phyloP scores from a whole-genome alignment of 2,888 invertebrate species.

The Leptinotarsa rubiginosa region DNA sequence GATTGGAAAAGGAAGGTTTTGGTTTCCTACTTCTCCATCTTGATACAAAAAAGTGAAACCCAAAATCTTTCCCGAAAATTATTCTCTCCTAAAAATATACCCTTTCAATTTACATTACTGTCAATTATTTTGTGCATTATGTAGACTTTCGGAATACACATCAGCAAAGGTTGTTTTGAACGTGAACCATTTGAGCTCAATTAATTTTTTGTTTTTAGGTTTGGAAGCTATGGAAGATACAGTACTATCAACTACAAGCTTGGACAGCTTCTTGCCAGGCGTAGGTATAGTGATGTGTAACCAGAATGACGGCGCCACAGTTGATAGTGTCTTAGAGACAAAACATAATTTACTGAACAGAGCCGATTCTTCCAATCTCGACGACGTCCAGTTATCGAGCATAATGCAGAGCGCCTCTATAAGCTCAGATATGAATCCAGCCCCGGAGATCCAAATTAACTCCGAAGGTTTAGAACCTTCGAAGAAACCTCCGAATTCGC shows the following conservation, averaged over 20 bases:
- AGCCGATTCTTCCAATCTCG: constrained; percentile 61
- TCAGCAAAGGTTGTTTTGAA: too few relatives aligned
- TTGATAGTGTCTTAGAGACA: constrained; percentile 60
- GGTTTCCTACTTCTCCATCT: too few relatives aligned
- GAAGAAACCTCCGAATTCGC: constrained; percentile 67
- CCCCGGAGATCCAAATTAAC: constrained; percentile 64
- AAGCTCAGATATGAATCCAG: constrained; percentile 50
- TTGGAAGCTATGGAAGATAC: constrained; percentile 60
- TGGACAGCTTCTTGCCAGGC: constrained; percentile 73
- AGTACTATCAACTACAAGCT: constrained; percentile 35
- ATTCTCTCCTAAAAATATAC: too few relatives aligned
- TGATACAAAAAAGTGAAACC: too few relatives aligned
- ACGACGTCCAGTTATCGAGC: constrained; percentile 63
- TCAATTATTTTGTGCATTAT: neutral
- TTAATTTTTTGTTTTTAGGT: constrained; percentile 39
- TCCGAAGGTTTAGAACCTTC: constrained; percentile 54
- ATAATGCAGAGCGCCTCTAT: constrained; percentile 64
- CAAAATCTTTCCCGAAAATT: too few relatives aligned
- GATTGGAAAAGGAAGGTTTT: too few relatives aligned
- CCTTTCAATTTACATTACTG: too few relatives aligned
- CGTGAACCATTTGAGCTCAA: too few relatives aligned
- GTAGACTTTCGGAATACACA: neutral
- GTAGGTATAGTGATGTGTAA: constrained; percentile 73
- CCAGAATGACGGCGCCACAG: constrained; percentile 43
- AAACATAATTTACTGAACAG: constrained; percentile 66